Evolutionary conservation across 2,888 invertebrate species (phyloP), one percentile per base, ranked within the genome.

Genomic region (Saturnia japonica): DNA sequence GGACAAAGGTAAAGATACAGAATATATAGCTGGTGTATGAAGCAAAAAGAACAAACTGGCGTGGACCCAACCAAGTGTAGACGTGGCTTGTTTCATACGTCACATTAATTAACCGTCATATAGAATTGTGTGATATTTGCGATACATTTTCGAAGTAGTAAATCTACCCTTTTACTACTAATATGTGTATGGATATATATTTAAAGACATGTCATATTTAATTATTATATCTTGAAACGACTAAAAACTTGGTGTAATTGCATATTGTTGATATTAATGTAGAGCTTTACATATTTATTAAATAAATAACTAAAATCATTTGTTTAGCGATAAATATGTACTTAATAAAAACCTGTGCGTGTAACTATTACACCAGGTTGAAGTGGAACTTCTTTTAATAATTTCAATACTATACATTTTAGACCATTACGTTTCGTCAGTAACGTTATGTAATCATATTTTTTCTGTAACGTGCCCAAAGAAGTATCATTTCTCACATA

Each of bases 71-170:
- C 87, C 85, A 84, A 88, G 87, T 89, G 88, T 88, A 88, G 83
- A 83, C 80, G 83, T 84, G 85, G 87, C 87, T 89, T 87, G 89
- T 90, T 89, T 86, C 85, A 85, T 88, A 87, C 87, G 87, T 91
- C 91, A 88, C 90, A 90, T 92, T 91, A 91, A 91, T 91, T 90
- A 91, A 86, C 85, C 79, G 90, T 89, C 87, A 88, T 89, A 91
- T 91, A 87, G 75, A 85, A 92, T 90, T 85, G 81, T 78, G 82
- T 82, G 84, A 86, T 82, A 78, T 81, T 77, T 77, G 74, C 68
- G 74, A 78, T 77, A 77, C 72, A 74, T 72, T 75, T 73, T 76
- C 73, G 78, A 78, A 78, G 77, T 79, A 73, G 78, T 78, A 77
- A 80, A 78, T 77, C 79, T 75, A 77, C 76, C 78, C 79, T 77